Evolutionary conservation across 2,888 invertebrate genomes (phyloP).

Genomic region (Tenthredo amoena): DNA sequence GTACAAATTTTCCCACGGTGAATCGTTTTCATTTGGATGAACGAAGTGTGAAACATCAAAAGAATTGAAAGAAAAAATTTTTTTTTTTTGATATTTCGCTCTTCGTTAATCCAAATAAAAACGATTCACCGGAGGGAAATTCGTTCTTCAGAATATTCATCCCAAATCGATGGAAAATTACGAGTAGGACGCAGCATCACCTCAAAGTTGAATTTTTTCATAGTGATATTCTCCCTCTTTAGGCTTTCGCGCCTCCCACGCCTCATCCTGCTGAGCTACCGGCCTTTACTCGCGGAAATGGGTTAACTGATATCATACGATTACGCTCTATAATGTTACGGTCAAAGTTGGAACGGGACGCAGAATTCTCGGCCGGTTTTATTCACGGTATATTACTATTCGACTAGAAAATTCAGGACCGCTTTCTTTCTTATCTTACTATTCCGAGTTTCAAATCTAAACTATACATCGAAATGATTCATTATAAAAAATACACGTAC

Average conservation of each 20-base stretch:
- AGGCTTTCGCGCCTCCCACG: neutral
- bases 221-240: neutral
- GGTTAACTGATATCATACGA: constrained; percentile 47
- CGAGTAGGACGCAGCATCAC: too few relatives aligned
- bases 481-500: neutral
- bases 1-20: too few relatives aligned
- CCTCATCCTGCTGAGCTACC: constrained; percentile 37
- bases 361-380: neutral
- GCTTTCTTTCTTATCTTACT: neutral
- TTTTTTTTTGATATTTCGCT: too few relatives aligned
- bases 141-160: too few relatives aligned
- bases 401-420: neutral
- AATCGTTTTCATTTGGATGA: too few relatives aligned
- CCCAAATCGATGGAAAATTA: too few relatives aligned
- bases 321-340: constrained; percentile 41
- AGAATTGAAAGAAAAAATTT: too few relatives aligned
- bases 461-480: neutral
- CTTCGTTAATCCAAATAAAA: too few relatives aligned
- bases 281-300: constrained; percentile 45
- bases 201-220: neutral
- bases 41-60: too few relatives aligned
- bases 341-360: constrained; percentile 34
- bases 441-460: neutral
- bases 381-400: neutral
- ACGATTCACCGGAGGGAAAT: too few relatives aligned